Base-by-base conservation (phyloP, 2,888 invertebrate species). In the Tinea semifulvella region DNA sequence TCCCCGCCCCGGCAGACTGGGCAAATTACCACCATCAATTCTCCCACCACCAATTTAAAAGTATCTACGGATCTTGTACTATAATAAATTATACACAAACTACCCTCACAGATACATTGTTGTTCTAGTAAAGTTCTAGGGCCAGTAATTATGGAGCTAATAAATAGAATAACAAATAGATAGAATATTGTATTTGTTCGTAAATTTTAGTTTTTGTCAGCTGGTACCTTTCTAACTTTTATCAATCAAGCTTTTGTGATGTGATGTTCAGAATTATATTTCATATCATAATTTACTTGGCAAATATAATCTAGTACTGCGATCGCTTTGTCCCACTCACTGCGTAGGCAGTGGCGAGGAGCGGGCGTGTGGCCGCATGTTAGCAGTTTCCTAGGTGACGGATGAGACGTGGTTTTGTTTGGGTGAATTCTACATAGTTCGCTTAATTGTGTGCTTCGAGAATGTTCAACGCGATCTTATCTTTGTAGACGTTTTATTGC, bases 171-270 rank as follows among this genome's bases (percentile, higher is more conserved):
- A n/a, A n/a, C n/a, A n/a, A n/a, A n/a, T n/a, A n/a, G n/a, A n/a
- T n/a, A n/a, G n/a, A n/a, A n/a, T n/a, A n/a, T n/a, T n/a, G n/a
- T n/a, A n/a, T n/a, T n/a, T n/a, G n/a, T n/a, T n/a, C n/a, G n/a
- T n/a, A n/a, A n/a, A n/a, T n/a, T n/a, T n/a, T n/a, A n/a, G n/a
- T n/a, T n/a, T n/a, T n/a, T n/a, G n/a, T n/a, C n/a, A 8, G 14
- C 71, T 74, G 79, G 76, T 70, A 64, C 75, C 68, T 77, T 77
- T 68, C 73, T 68, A 55, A 60, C 58, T 60, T 65, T 54, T 47
- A 52, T 36, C 2, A 36, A 36, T 18, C 61, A 59, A 68, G 79
- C 79, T 80, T 80, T 71, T 79, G 79, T 79, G 77, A 77, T 79
- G 79, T 79, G 73, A 72, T 74, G 66, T 76, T 63, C 4, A 28